Evolutionary conservation across 2,113 vertebrate genomes (phyloP).

Genomic region (Probosciger aterrimus): DNA sequence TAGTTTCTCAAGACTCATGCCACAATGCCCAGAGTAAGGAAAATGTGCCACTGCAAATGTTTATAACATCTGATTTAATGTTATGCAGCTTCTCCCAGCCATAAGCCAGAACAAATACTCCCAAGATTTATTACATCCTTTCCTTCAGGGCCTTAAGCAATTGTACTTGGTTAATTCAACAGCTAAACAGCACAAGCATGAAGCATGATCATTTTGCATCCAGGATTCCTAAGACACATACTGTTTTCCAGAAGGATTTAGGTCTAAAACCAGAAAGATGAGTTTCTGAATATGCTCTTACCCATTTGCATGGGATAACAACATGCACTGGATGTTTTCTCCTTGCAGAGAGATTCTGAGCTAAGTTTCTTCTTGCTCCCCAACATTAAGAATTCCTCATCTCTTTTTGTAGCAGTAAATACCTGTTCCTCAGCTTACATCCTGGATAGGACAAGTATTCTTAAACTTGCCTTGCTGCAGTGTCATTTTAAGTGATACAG

Average conservation of each 20-base stretch:
- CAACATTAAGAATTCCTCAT: not conserved
- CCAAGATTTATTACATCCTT: constrained; percentile 75
- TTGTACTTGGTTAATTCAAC: constrained; percentile 62
- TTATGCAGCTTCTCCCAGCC: constrained; percentile 59
- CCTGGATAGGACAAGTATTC: not conserved
- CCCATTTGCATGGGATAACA: not conserved
- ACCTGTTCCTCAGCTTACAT: not conserved
- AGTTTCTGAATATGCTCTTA: constrained; percentile 50
- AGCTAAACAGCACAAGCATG: constrained; percentile 46
- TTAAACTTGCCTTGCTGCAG: not conserved
- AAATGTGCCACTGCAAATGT: constrained; percentile 58
- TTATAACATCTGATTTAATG: constrained; percentile 70
- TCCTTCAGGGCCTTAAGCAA: constrained; percentile 63
- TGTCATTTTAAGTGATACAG: not conserved
- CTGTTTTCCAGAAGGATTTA: constrained; percentile 66
- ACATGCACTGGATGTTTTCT: not conserved
- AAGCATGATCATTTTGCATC: constrained; percentile 41
- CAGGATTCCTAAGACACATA: constrained; percentile 53
- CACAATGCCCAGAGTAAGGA: constrained; percentile 52
- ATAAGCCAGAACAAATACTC: constrained; percentile 73
- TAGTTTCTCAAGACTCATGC: constrained; percentile 50
- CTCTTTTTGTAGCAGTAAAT: not conserved
- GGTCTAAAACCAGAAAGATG: constrained; percentile 29
- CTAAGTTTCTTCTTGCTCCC: not conserved
- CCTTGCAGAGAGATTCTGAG: not conserved